phyloP scores from a whole-genome alignment of 53 echinoderm and acorn worm genomes.

The Crossaster papposus region DNA sequence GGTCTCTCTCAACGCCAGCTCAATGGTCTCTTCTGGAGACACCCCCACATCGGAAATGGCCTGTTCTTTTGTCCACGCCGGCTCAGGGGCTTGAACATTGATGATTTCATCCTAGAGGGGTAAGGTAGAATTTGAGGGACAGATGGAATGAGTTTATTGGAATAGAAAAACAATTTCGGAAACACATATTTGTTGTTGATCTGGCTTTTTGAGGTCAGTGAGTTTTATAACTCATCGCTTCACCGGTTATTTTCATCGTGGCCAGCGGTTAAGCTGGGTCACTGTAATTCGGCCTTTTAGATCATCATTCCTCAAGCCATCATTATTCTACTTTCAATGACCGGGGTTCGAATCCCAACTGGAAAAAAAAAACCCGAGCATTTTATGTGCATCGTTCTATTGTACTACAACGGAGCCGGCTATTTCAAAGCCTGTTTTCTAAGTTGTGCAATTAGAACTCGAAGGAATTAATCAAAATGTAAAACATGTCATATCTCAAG shows the following conservation, averaged over 20 bases:
- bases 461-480: too few relatives aligned
- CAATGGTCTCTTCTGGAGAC: conserved; percentile 54
- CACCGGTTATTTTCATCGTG: conserved; percentile 52
- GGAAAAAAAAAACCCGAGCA: too few relatives aligned
- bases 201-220: conserved; percentile 35
- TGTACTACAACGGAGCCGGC: too few relatives aligned
- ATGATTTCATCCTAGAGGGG: conserved; percentile 83
- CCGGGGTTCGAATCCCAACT: too few relatives aligned
- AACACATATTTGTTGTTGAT: background rate
- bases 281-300: conserved; percentile 85
- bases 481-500: too few relatives aligned
- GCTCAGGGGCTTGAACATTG: conserved; percentile 79
- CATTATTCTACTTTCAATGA: background rate
- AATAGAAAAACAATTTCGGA: too few relatives aligned
- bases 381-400: too few relatives aligned
- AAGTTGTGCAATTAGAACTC: too few relatives aligned
- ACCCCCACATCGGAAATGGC: conserved; percentile 37
- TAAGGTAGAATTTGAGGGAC: too few relatives aligned
- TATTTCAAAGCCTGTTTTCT: too few relatives aligned
- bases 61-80: conserved; percentile 81
- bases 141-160: background rate
- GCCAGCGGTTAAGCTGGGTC: background rate
- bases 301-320: conserved; percentile 72
- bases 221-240: conserved; percentile 45
- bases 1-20: conserved; percentile 57